Evolutionary conservation across 2,797 vertebrate species (phyloP).

Genomic region (Myotis myotis): DNA sequence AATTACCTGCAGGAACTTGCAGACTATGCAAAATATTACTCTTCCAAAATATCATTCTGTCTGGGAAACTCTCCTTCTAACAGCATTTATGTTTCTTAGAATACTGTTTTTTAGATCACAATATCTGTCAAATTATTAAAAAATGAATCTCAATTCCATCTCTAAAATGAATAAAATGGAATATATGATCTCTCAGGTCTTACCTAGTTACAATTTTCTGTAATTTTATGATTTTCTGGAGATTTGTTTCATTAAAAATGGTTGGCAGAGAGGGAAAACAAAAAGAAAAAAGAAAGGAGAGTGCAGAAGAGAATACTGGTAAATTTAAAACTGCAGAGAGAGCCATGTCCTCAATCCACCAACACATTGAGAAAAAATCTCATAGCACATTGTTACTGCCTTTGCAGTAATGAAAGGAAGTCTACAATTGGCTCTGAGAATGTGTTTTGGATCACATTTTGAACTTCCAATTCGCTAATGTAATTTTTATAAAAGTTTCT

Average conservation of each 20-base stretch:
- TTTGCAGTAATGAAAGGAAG: neutral
- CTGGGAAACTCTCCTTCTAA: neutral
- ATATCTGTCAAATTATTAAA: slow-evolving; percentile 25
- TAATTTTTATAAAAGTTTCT: neutral
- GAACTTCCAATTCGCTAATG: neutral
- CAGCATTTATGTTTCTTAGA: neutral
- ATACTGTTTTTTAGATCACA: neutral
- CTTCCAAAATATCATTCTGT: neutral
- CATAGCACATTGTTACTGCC: neutral
- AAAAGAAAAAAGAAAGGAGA: neutral
- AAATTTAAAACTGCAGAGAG: neutral
- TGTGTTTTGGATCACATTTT: neutral
- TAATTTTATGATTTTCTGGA: neutral
- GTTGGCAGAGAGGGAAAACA: neutral
- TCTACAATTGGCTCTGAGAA: neutral
- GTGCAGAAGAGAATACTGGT: neutral
- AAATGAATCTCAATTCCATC: neutral
- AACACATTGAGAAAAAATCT: neutral
- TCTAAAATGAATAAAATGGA: neutral
- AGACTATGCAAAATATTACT: neutral
- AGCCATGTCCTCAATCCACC: neutral
- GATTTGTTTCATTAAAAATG: neutral
- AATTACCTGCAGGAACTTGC: neutral
- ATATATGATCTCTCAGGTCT: neutral
- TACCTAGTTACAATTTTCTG: neutral